Base-by-base conservation (phyloP, 2,888 invertebrate species). In the Tenthredo amoena region DNA sequence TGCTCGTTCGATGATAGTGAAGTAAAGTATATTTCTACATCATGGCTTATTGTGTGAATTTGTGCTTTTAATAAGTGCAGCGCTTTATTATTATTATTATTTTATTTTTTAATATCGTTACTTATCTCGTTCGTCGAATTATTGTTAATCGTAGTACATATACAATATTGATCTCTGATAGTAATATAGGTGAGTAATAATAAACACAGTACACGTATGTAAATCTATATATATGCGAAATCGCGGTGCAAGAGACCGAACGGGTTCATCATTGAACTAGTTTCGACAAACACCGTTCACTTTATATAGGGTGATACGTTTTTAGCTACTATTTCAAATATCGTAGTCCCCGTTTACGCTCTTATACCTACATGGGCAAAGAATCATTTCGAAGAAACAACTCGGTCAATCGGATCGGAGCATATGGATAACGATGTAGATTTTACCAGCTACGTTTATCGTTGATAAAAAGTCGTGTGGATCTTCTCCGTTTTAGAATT, bases 231-330 rank as follows among this genome's bases (percentile, higher is more conserved):
- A 26, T 26, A 34, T 18, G 68, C 68, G 68, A 68, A 68, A 68
- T 68, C 34, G 68, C 34, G 68, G 68, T 68, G 18, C n/a, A 55
- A 26, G 74, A 43, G 43, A 74, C 43, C 10, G 21, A 40, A 74
- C 74, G 47, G 76, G 43, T 31, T 50, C 47, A 77, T 77, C 50
- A 47, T 77, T 50, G 43, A 47, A 77, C 50, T 50, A 77, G 76
- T 50, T 77, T 77, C 50, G 76, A 50, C 76, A 74, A 40, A 74
- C 10, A 31, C 76, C 47, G 47, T 77, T 77, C 50, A 77, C 50
- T 77, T 50, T 77, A 77, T 77, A 77, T 31, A 77, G 76, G 76
- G 47, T 77, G 76, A 21, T 77, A 15, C 76, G 31, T 77, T 77
- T 40, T 74, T 40, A 74, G 15, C 43, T 0, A 43, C 6, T 68